Percentiles rank a stretch among this genome's conserved stretches.
Conservation (phyloP, 2,113 vertebrate genomes). For the Pelecanus crispus region DNA sequence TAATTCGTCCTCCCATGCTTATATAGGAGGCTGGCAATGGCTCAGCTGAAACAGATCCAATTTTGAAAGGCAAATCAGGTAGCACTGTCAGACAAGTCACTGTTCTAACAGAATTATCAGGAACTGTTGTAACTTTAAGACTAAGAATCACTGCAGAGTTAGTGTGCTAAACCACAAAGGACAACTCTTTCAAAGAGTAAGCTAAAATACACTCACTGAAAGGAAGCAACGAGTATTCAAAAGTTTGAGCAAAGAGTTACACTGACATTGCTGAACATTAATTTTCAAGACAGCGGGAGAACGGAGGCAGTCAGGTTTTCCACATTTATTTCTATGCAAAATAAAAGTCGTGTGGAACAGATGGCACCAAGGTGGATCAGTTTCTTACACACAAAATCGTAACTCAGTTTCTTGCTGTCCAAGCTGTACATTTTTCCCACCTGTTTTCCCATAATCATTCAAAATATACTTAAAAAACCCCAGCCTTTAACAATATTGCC, state of each 20-base stretch:
- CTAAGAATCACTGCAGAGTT: background rate
- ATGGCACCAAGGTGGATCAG: background rate
- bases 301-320: background rate
- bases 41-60: conserved; percentile 17
- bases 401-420: background rate
- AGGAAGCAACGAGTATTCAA: background rate
- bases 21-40: background rate
- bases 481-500: background rate
- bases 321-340: background rate
- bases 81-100: background rate
- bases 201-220: background rate
- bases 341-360: background rate
- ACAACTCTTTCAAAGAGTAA: background rate
- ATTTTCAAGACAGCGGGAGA: background rate
- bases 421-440: background rate
- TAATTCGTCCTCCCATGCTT: conserved; percentile 20
- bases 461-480: background rate
- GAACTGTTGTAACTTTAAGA: background rate
- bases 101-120: background rate
- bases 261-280: background rate
- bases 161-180: background rate
- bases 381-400: background rate
- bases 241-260: background rate
- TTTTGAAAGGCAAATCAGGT: background rate
- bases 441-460: background rate